Conservation (phyloP, 2,797 vertebrate genomes). For the Argentina silus region DNA sequence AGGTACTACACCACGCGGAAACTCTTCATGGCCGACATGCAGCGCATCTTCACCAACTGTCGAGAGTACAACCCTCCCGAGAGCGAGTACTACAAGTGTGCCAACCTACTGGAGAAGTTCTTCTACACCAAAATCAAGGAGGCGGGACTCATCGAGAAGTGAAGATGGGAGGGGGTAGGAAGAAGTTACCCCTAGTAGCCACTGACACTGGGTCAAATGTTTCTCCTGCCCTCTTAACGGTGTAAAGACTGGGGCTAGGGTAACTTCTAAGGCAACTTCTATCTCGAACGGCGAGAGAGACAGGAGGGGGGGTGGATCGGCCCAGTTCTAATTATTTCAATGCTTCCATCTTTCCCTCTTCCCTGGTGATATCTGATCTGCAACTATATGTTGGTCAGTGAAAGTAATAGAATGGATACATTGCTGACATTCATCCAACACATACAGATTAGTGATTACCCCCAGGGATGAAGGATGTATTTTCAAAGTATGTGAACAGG, state of each 20-base stretch:
- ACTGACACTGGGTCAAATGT: background rate
- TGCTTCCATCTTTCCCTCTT: conserved; percentile 1
- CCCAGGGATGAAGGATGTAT: no score
- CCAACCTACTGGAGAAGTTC: conserved; percentile 98
- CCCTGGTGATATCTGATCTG: background rate
- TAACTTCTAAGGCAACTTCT: no score
- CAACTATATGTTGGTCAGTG: background rate
- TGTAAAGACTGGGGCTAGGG: background rate
- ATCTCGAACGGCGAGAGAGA: background rate
- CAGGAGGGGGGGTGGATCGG: background rate
- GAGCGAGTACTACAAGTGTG: conserved; percentile 99
- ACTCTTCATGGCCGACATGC: conserved; percentile 99
- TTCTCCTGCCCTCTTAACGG: background rate
- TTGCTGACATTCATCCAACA: background rate
- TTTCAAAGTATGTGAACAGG: no score
- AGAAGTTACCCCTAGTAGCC: background rate
- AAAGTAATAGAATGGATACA: background rate
- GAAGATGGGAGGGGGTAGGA: background rate
- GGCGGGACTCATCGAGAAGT: conserved; percentile 94
- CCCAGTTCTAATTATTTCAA: background rate
- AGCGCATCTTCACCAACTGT: conserved; percentile 98
- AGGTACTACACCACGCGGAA: conserved; percentile 98
- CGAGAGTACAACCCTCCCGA: conserved; percentile 98
- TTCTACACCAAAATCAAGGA: conserved; percentile 99
- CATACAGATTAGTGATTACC: background rate